A percentile compares a stretch with the other conserved stretches of the same genome.
These are phyloP conservation scores for Hemiprocne comata DNA, from an alignment of 2,113 vertebrate species.

Conservation along the genomic window DNA sequence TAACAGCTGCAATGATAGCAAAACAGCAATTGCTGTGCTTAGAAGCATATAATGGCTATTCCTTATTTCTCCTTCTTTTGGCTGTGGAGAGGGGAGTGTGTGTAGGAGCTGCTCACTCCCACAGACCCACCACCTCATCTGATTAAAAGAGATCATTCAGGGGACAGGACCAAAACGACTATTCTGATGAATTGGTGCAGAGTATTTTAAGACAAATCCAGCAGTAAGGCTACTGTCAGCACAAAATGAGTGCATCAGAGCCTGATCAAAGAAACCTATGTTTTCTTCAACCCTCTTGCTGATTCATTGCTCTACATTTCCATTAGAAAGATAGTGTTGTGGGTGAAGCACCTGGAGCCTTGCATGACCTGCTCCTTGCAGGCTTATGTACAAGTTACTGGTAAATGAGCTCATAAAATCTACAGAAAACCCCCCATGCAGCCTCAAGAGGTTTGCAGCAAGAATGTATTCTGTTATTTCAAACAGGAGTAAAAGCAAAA, in stretches of 20 bases:
- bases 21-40: background rate
- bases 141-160: background rate
- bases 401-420: background rate
- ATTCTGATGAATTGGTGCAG: background rate
- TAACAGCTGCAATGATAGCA: background rate
- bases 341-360: background rate
- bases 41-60: background rate
- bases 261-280: background rate
- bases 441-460: background rate
- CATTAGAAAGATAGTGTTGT: background rate
- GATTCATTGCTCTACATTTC: background rate
- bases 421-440: rapidly evolving
- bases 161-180: background rate
- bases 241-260: background rate
- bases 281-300: background rate
- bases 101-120: background rate
- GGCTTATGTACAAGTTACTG: background rate
- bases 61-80: background rate
- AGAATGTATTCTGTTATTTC: background rate
- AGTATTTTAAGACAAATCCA: background rate
- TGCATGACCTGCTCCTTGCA: background rate
- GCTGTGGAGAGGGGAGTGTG: background rate
- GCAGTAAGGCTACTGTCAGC: background rate
- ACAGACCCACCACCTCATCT: background rate
- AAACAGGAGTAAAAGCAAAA: background rate